Base-by-base conservation (phyloP, 2,888 invertebrate species). In the Ernsta delagoae region DNA sequence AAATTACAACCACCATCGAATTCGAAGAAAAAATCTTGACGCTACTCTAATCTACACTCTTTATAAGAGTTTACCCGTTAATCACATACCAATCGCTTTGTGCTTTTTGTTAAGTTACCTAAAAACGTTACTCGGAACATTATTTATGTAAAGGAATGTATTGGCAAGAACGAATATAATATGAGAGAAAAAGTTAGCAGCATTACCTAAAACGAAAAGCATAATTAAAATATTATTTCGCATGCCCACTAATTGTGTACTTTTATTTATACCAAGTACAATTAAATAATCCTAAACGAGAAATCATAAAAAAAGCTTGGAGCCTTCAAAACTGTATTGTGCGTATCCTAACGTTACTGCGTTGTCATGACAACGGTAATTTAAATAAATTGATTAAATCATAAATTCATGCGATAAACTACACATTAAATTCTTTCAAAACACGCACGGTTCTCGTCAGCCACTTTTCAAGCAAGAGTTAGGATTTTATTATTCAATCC, bases 1-100 rank as follows among this genome's bases (percentile, higher is more conserved):
- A 39, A 16, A 45, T 48, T 59, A 16, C 59, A 59, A 43, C 41
- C 12, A 45, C 45, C 39, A 48, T 34, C 16, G 59, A 54, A 16
- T 43, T 41, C 54, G 1, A 39, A 39, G 53, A 56, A 31, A 66
- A 54, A 31, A 56, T 60, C 31, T 16, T 45, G 61, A 61, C 45
- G 16, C 67, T 67, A 67, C 9, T 43, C 43, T 62, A 68, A 45
- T 57, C 50, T 68, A 68, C 12, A 68, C 73, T 65, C 73, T 73
- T 73, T 62, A 48, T 11, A 72, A 73, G 73, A 73, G 73, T 48
- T 75, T 81, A 84, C 83, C 82, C 81, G 82, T 86, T 82, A 82
- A 82, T 84, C 82, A 83, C 84, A 85, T 84, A 76, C 79, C 79
- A 82, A 83, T 82, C 79, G 77, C 79, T 78, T 78, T 77, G 81